These are phyloP conservation scores for Etheostoma perlongum DNA, from an alignment of 2,797 vertebrate species.

Conservation along the genomic window DNA sequence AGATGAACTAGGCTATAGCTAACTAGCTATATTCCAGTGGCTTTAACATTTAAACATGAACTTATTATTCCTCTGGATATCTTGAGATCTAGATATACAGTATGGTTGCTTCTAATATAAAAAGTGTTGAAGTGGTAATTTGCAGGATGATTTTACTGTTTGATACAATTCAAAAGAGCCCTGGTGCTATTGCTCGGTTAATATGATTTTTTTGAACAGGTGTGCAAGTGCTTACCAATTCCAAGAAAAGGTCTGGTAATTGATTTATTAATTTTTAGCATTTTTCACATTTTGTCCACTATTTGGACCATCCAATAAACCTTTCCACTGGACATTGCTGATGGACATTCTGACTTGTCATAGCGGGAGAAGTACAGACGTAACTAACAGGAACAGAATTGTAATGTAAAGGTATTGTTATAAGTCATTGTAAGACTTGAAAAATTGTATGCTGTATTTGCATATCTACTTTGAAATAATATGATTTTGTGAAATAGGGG, in stretches of 20 bases:
- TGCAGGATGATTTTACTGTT: neutral
- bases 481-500: too few relatives aligned
- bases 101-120: neutral
- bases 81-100: neutral
- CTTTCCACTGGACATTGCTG: too few relatives aligned
- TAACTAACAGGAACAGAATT: neutral
- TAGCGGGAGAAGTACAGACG: neutral
- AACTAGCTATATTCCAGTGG: constrained; percentile 5
- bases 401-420: too few relatives aligned
- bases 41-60: neutral
- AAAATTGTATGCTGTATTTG: too few relatives aligned
- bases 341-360: too few relatives aligned
- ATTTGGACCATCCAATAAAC: too few relatives aligned
- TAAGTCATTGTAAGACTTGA: too few relatives aligned
- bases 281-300: too few relatives aligned
- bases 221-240: neutral
- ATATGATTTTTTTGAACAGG: neutral
- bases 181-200: neutral
- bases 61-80: neutral
- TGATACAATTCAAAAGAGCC: neutral
- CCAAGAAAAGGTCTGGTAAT: neutral
- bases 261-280: too few relatives aligned
- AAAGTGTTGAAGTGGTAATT: neutral
- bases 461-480: too few relatives aligned
- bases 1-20: neutral